Base-by-base conservation (phyloP, 2,888 invertebrate genomes). In the Leuctra nigra region DNA sequence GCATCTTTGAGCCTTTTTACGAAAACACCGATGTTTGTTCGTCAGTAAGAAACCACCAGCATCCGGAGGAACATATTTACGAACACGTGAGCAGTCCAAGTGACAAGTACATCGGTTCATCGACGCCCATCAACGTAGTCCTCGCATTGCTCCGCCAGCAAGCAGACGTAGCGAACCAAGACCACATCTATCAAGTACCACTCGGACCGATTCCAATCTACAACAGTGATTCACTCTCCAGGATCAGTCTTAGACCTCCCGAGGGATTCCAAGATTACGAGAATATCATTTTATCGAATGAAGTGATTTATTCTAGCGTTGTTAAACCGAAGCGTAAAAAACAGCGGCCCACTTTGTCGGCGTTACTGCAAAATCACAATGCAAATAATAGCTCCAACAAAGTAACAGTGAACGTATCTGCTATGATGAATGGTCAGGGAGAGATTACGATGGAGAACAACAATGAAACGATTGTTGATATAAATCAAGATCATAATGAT, bases 111-210 rank as follows among this genome's bases (percentile, higher is more conserved):
- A 11, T 6, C 11, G 6, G 18, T n/a, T 25, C 33, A 4, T 44
- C 53, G 20, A 48, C 44, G n/a, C 60, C 59, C 11, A 59, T 55
- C 20, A 61, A 61, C 54, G 38, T 60, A n/a, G 60, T 60, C 39
- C 44, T 61, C 24, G 54, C 55, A 23, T 35, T 60, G 20, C 35
- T 60, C 14, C 50, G 54, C 4, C 47, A 50, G 11, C 50, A 53
- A 22, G 46, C 23, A 9, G 46, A 54, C 11, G 53, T 59, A 13
- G 57, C 58, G 47, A 57, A 59, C 47, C 62, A 60, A 3, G 59
- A 61, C 41, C 53, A 59, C 53, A 62, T 62, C 39, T 62, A 62
- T 47, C 61, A 62, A 39, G 61, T 62, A 9, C 62, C 62, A 36
- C 56, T 57, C 29, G 58, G 60, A 23, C 57, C 60, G 41, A 59